phyloP scores from a whole-genome alignment of 2,888 invertebrate genomes.

The Merodon equestris region DNA sequence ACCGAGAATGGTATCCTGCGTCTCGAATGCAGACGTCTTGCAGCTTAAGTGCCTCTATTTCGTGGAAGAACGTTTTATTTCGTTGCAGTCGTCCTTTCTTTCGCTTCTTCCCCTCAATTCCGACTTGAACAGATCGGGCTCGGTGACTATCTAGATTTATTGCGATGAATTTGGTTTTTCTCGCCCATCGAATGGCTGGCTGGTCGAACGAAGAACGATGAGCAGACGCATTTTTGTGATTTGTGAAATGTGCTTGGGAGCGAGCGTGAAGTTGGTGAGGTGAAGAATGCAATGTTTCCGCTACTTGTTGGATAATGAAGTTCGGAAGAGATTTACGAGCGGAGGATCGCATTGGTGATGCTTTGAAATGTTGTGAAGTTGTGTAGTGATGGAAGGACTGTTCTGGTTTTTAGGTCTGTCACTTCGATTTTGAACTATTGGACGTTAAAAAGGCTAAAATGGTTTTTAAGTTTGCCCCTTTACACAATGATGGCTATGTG shows the following conservation, averaged over 20 bases:
- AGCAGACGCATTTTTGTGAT: conserved; percentile 61
- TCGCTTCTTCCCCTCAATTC: neutral
- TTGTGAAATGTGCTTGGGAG: conserved; percentile 29
- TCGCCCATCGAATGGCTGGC: conserved; percentile 46
- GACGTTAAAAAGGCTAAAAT: no score
- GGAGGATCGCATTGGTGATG: conserved; percentile 18
- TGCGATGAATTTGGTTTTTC: conserved; percentile 56
- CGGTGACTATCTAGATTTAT: conserved; percentile 56
- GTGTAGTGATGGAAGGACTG: no score
- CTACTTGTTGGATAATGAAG: conserved; percentile 53
- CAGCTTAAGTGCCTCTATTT: conserved; percentile 43
- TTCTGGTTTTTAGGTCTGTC: no score
- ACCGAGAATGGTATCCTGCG: conserved; percentile 40
- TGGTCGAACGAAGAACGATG: conserved; percentile 28
- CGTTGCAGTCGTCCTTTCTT: conserved; percentile 30
- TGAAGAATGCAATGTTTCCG: conserved; percentile 1
- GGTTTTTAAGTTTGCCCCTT: no score
- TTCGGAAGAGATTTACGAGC: conserved; percentile 51
- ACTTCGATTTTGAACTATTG: no score
- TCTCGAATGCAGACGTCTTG: conserved; percentile 48
- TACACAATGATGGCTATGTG: no score
- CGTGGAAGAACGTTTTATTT: conserved; percentile 41
- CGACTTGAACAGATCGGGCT: no score
- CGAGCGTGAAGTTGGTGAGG: neutral
- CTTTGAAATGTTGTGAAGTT: no score